Base-by-base conservation (phyloP, 2,888 invertebrate genomes). In the Eupithecia vulgata region DNA sequence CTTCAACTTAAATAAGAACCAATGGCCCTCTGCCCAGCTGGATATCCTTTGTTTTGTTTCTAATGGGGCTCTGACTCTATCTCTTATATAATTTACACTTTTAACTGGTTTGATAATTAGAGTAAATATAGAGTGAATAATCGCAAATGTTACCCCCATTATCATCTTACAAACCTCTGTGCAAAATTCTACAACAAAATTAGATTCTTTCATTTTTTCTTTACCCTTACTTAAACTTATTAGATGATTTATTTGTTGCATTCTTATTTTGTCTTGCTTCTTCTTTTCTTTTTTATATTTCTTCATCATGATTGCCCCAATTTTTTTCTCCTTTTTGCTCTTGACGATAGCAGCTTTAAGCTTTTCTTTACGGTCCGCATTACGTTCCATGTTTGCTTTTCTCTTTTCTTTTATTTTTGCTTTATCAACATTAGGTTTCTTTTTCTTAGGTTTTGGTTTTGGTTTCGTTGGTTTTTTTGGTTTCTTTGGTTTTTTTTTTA, bases 1-100 rank as follows among this genome's bases (percentile, higher is more conserved):
- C 79, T 78, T 77, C 61, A 87, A 80, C 70, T 84, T 86, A 77
- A 84, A 84, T 3, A 83, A n/a, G 37, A 73, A 67, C 83, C 84
- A 85, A 4, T 70, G 76, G 25, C 79, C 78, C 12, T 76, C 5
- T 1, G 40, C 42, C 82, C 82, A 84, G 62, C 64, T 77, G 52
- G 34, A 79, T 10, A 88, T 12, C 75, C 68, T 77, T 5, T 71
- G 30, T 0, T 42, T 64, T 30, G 89, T 85, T 5, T 74, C 76
- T 8, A 73, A 37, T 17, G 85, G 88, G 71, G 87, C 76, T 25
- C 17, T 76, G 0, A 75, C 0, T 78, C 81, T 81, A 66, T 80
- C 75, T 74, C 67, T 81, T 3, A 75, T 25, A 66, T 85, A 88
- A 35, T 66, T 72, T 52, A 21, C 82, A 68, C 83, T 83, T 30